Percentiles rank a stretch among this genome's conserved stretches.
Evolutionary conservation across 1,140 invertebrate species (phyloP).

Genomic region (Neodiprion fabricii): DNA sequence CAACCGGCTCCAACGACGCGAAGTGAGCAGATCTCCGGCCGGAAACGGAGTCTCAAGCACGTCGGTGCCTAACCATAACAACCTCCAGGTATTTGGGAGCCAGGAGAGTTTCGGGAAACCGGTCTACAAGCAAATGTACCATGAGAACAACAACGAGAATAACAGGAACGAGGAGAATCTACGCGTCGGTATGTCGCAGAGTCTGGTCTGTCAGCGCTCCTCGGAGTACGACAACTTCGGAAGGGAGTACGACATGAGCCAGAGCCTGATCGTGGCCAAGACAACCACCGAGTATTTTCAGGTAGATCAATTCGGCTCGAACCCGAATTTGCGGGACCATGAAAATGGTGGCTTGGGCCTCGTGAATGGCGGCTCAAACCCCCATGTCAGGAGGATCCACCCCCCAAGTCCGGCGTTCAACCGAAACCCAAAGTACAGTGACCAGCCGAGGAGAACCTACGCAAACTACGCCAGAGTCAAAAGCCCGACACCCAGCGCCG

Average conservation of each 20-base stretch:
- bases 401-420: slow-evolving; percentile 63
- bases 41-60: slow-evolving; percentile 18
- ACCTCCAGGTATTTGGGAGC: slow-evolving; percentile 42
- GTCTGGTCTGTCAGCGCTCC: slow-evolving; percentile 45
- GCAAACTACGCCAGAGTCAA: slow-evolving; percentile 37
- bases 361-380: slow-evolving; percentile 34
- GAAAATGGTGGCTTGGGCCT: slow-evolving; percentile 26
- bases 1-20: no score
- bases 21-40: background rate
- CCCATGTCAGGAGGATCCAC: slow-evolving; percentile 42
- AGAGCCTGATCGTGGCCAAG: slow-evolving; percentile 56
- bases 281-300: slow-evolving; percentile 56
- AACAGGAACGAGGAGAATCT: slow-evolving; percentile 22
- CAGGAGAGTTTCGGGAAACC: slow-evolving; percentile 46
- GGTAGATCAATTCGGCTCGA: slow-evolving; percentile 52
- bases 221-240: slow-evolving; percentile 45
- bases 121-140: slow-evolving; percentile 37
- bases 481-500: slow-evolving; percentile 46
- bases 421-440: slow-evolving; percentile 60
- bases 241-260: slow-evolving; percentile 56
- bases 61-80: slow-evolving; percentile 43
- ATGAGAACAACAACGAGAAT: slow-evolving; percentile 47
- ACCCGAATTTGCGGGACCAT: slow-evolving; percentile 38
- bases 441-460: slow-evolving; percentile 33
- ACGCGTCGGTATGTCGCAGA: slow-evolving; percentile 46